Evolutionary conservation across 2,888 invertebrate genomes (phyloP), one percentile per base, ranked within the genome.

Genomic region (Stenichneumon culpator): DNA sequence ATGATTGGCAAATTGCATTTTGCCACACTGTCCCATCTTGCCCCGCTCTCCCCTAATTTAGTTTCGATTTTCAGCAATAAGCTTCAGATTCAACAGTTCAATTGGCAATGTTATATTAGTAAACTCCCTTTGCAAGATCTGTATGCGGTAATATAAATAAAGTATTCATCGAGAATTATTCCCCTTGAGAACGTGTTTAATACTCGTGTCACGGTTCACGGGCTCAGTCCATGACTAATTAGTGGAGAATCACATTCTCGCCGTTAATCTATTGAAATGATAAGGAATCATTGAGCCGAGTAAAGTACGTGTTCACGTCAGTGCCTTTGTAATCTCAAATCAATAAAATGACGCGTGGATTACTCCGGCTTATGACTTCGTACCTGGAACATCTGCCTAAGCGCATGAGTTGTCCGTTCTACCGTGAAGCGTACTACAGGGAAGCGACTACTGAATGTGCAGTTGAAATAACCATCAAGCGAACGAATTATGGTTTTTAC

Each of bases 261-360:
- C 7, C 36, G 36, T 67, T n/a, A 67, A 39, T 67, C 22, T 3
- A 22, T 67, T 39, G 19, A 36, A 67, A 67, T 67, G 39, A 39
- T 19, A 19, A 19, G 36, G 39, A 3, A 9, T 16, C 67, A 36
- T 11, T 19, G 67, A 11, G 11, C 14, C 60, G 60, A 25, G 60
- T 25, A 60, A 25, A 60, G 22, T 25, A 14, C 67, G 9, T 39
- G 19, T 36, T 32, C 39, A 39, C 39, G 65, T 4, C 19, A 65
- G 5, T 65, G 19, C 65, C 65, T 65, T 65, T 65, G 65, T 39
- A 67, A 39, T 19, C 39, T 22, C 39, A 22, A 39, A 39, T 19
- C 39, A 28, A 67, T 39, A 39, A 11, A 67, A 67, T 67, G 9
- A 67, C 36, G 65, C 65, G 19, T 67, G 65, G 19, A 39, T 67